Base-by-base conservation (phyloP, 2,797 vertebrate species). In the Nannoperca obscura region DNA sequence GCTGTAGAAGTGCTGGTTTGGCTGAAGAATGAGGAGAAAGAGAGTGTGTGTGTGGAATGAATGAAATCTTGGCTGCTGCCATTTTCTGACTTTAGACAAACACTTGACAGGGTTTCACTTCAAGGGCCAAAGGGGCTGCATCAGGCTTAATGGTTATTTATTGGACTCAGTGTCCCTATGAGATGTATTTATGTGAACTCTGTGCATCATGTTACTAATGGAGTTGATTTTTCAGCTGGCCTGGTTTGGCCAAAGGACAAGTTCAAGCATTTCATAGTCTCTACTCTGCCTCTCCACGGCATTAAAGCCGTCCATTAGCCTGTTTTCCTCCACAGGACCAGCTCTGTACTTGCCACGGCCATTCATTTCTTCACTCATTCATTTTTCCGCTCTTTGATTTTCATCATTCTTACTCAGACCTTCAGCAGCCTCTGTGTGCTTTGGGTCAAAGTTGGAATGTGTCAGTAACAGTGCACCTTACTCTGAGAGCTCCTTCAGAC, bases 1-100 rank as follows among this genome's bases (percentile, higher is more conserved):
- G 86, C 85, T 77, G 82, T 86, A 78, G 84, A 91, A 88, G 82
- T 89, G 86, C 75, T 91, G 89, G 81, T 90, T 93, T 93, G 92
- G 93, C 91, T 67, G 49, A 47, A 52, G 22, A 73, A 84, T 60
- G 74, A 88, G 84, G 72, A 88, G 78, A 92, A 81, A 74, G 75
- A 87, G 76, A 88, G 80, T 75, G 74, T 68, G 36, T 38, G 10
- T 38, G 36, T 38, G 89, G 89, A 93, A 92, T 92, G 85, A 92
- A 73, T 77, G 62, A 88, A 89, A 91, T 89, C 83, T 73, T 22
- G n/a, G 49, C 55, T 0, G 27, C 87, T 90, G 81, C 82, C 76
- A 74, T 84, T 86, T 86, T 86, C 68, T 78, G 78, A 84, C 85
- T 85, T 83, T 71, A 85, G 72, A 71, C 72, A 86, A 87, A 88